Evolutionary conservation across 2,888 invertebrate species (phyloP).

Genomic region (Nemurella pictetii): DNA sequence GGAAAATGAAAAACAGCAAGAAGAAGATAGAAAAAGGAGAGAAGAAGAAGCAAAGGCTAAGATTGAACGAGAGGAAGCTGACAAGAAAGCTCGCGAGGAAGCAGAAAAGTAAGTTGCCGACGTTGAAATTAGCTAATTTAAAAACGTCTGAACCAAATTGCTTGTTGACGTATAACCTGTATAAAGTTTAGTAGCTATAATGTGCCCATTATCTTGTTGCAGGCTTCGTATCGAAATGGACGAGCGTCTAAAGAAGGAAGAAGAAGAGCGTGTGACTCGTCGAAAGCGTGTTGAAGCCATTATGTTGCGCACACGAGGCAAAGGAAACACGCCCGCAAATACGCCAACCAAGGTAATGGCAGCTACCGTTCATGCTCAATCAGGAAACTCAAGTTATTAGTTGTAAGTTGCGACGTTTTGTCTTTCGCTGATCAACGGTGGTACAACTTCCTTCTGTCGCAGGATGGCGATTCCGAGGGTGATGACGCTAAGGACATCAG

Average conservation of each 20-base stretch:
- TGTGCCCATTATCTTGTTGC: too few species aligned
- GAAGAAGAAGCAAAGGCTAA: constrained; percentile 67
- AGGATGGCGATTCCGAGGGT: constrained; percentile 29
- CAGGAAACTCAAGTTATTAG: neutral
- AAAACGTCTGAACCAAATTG: neutral
- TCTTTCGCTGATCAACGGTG: neutral
- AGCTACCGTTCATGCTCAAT: neutral
- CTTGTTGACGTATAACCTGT: neutral
- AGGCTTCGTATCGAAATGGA: constrained; percentile 79
- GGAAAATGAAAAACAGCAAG: constrained; percentile 75
- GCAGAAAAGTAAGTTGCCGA: constrained; percentile 63
- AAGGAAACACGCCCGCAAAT: constrained; percentile 52
- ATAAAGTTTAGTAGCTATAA: neutral
- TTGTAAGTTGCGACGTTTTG: neutral
- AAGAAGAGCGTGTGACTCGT: constrained; percentile 83
- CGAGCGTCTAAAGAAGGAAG: constrained; percentile 80
- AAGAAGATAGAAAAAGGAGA: constrained; percentile 73
- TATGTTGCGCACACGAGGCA: constrained; percentile 83
- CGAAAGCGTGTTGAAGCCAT: constrained; percentile 91
- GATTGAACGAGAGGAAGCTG: constrained; percentile 73
- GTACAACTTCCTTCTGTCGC: neutral
- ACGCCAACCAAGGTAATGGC: constrained; percentile 54
- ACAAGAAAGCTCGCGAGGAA: constrained; percentile 79
- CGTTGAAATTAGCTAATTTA: too few species aligned
- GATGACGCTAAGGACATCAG: constrained; percentile 39